Base-by-base conservation (phyloP, 1,140 invertebrate species). In the Drosophila nasuta region DNA sequence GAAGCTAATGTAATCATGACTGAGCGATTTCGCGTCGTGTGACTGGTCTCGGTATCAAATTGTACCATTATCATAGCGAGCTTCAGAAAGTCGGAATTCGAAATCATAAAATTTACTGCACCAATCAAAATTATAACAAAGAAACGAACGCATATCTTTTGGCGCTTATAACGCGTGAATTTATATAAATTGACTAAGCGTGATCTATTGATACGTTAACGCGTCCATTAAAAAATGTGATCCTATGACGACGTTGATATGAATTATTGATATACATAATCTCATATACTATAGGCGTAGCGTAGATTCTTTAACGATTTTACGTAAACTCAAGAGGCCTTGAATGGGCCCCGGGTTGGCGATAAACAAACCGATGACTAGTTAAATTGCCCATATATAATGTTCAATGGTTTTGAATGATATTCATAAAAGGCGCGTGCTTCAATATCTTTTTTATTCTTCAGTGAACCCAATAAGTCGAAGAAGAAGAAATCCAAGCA, bases 401-500 rank as follows among this genome's bases (percentile, higher is more conserved):
- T 56, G 35, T 25, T 13, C 11, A 45, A 43, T 28, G 2, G 30
- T 54, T 41, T 45, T 38, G 17, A 43, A 52, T 30, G 3, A 41
- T 41, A 43, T n/a, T 28, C 15, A 43, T 38, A 38, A 38, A 38
- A 45, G 35, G 25, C 17, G n/a, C 35, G 25, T 25, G 10, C 13
- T 56, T 33, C 5, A 1, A 28, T 48, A 8, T 46, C 33, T 17
- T 30, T 49, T 49, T 35, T 59, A 62, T 69, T 17, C 79, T 78
- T 45, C 75, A 90, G 81, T 43, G 75, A 86, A 30, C 76, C 83
- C 11, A 90, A 89, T 65, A 86, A 82, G 28, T 17, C 56, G 35
- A 82, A 89, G 70, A 79, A 82, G 65, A 79, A 82, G 65, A 81
- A 85, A 20, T 69, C 65, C 1, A 90, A 86, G 60, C 65, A 79